A percentile compares a stretch with the other conserved stretches of the same genome.
Conservation (phyloP, 2,888 invertebrate genomes). For the Leuctra nigra region DNA sequence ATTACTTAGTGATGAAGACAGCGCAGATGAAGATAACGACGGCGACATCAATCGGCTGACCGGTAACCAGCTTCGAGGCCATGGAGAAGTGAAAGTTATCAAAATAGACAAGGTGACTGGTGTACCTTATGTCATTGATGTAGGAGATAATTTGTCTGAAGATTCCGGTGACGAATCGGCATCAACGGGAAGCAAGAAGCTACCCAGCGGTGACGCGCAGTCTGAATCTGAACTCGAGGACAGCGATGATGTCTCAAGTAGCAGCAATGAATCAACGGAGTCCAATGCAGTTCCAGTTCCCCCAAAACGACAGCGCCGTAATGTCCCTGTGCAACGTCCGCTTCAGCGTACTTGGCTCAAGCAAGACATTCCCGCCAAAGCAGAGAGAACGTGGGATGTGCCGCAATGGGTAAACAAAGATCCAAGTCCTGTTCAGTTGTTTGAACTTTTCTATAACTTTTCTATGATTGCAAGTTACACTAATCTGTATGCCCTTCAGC, state of each 20-base stretch:
- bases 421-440: not conserved
- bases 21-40: not conserved
- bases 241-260: too few relatives aligned
- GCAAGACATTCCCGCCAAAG: not conserved
- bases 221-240: too few relatives aligned
- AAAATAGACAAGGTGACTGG: not conserved
- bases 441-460: not conserved
- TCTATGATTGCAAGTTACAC: not conserved
- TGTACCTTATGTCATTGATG: too few relatives aligned
- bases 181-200: too few relatives aligned
- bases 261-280: too few relatives aligned
- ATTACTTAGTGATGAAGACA: not conserved
- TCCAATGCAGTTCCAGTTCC: too few relatives aligned
- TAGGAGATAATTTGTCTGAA: too few relatives aligned
- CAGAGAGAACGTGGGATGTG: not conserved
- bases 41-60: not conserved
- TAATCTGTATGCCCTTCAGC: not conserved
- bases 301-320: too few relatives aligned
- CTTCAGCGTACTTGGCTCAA: not conserved
- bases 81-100: not conserved
- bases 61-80: not conserved
- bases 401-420: not conserved
- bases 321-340: not conserved
- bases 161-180: too few relatives aligned
- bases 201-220: too few relatives aligned